A percentile compares a stretch with the other conserved stretches of the same genome.
phyloP scores from a whole-genome alignment of 1,140 invertebrate genomes.

The Brachionus sp. region DNA sequence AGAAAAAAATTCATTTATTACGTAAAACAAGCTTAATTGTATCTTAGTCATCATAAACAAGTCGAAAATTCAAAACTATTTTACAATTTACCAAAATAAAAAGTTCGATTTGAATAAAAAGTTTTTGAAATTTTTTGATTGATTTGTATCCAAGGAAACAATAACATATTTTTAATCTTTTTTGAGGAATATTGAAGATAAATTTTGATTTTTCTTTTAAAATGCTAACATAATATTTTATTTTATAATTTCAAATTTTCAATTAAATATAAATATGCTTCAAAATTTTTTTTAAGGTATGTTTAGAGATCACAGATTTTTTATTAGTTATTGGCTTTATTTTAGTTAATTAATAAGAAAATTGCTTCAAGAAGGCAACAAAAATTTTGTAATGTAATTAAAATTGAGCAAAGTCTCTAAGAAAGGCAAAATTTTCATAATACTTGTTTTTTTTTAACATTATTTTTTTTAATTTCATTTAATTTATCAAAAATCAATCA shows the following conservation, averaged over 20 bases:
- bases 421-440: neutral
- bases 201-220: neutral
- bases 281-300: too few species aligned
- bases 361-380: neutral
- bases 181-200: neutral
- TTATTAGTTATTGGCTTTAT: too few species aligned
- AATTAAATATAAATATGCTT: too few species aligned
- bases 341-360: too few species aligned
- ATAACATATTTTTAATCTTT: neutral
- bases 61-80: neutral
- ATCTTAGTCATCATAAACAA: too few species aligned
- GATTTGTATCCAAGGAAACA: neutral
- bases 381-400: neutral
- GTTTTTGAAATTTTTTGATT: neutral
- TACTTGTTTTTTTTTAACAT: neutral
- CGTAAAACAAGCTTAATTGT: too few species aligned
- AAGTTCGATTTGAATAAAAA: neutral
- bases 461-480: neutral
- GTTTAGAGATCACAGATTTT: too few species aligned
- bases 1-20: neutral
- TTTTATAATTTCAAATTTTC: neutral
- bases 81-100: neutral
- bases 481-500: slow-evolving; percentile 6
- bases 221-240: neutral
- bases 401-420: neutral